phyloP scores from a whole-genome alignment of 2,113 vertebrate species.

The Donacobius atricapilla region DNA sequence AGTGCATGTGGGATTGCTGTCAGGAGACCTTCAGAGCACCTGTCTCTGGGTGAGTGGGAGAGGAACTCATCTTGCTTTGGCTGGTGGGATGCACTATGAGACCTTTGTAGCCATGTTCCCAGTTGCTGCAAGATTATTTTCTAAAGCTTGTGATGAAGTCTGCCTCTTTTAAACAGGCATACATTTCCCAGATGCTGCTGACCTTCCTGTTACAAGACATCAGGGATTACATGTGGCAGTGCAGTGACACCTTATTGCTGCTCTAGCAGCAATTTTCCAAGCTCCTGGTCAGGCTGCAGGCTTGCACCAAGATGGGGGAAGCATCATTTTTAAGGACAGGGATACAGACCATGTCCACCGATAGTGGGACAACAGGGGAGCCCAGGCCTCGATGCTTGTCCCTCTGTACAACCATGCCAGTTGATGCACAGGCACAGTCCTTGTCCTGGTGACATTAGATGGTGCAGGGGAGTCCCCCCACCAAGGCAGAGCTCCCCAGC shows the following conservation, averaged over 20 bases:
- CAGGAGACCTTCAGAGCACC: not conserved
- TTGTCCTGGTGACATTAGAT: not conserved
- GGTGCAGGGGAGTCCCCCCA: not conserved
- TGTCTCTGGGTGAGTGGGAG: not conserved
- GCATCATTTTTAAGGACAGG: not conserved
- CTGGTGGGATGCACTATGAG: not conserved
- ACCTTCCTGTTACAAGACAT: not conserved
- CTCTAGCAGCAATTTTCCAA: not conserved
- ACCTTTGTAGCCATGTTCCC: not conserved
- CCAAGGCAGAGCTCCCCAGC: not conserved
- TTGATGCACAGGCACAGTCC: not conserved
- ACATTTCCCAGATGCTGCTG: fast-evolving
- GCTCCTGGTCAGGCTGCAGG: not conserved
- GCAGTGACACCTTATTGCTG: not conserved
- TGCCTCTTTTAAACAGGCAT: not conserved
- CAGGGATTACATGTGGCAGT: not conserved
- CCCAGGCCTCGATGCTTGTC: not conserved
- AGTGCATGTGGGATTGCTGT: fast-evolving
- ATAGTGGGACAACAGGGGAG: not conserved
- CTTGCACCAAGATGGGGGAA: not conserved
- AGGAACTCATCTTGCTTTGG: not conserved
- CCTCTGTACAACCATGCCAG: fast-evolving
- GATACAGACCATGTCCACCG: fast-evolving
- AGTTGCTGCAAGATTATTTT: not conserved
- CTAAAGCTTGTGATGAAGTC: not conserved